Evolutionary conservation across 2,888 invertebrate species (phyloP), one percentile per base, ranked within the genome.

Genomic region (Isoperla grammatica): DNA sequence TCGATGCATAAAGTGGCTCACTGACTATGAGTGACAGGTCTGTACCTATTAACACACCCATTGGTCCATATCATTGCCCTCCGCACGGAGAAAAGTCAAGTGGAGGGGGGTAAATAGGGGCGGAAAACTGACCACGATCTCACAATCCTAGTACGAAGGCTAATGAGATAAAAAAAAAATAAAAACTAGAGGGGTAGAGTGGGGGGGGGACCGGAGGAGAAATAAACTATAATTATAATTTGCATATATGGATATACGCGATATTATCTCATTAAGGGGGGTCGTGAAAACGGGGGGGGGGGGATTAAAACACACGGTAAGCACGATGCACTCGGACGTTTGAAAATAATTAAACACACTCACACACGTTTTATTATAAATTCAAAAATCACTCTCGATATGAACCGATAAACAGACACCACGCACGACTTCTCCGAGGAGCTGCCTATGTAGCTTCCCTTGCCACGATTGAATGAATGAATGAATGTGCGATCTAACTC

Each of bases 261-360:
- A 45, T 45, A 11, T n/a, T n/a, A n/a, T 17, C 19, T 53, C 37
- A 53, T 53, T 53, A 53, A 20, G 39, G 19, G 39, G 12, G 37
- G 53, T 17, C 20, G 40, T 20, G 4, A 8, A 4, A 43, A 11
- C 4, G 13, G 42, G 17, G 40, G 15, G 15, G 13, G 37, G 15
- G 53, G 17, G 29, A 50, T 50, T 23, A 50, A 29, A 15, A 50
- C 20, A 46, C 11, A 46, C 20, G 3, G 2, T 5, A 5, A n/a
- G n/a, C 23, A 23, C 9, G 4, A 12, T 48, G 8, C 48, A 48
- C 17, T n/a, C n/a, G n/a, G n/a, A n/a, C n/a, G n/a, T n/a, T n/a
- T n/a, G n/a, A 23, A 50, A 12, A 22, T 29, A 11, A 50, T n/a
- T 15, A 50, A 50, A 35, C 15, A 48, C 20, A 50, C 49, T 15